Evolutionary conservation across 2,888 invertebrate genomes (phyloP), one percentile per base, ranked within the genome.

Genomic region (Drosophila quinaria): DNA sequence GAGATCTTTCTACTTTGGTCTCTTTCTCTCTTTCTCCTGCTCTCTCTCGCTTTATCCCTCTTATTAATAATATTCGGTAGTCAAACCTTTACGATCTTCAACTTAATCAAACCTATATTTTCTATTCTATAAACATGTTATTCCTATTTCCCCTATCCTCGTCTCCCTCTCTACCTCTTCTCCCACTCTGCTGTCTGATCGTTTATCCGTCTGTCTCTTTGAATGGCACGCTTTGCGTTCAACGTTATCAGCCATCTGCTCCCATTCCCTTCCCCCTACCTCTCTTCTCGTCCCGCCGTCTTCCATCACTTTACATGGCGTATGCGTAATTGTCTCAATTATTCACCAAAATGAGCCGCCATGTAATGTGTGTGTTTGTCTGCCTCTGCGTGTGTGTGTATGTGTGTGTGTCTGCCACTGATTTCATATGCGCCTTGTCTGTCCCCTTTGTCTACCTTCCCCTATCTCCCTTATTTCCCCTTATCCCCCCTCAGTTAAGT

Each of bases 321-420:
- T 81, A 81, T 86, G 78, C 87, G 89, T 86, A 86, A 86, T 86
- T 86, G 87, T 87, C 89, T 89, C 86, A 86, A 89, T 86, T 86
- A 86, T 89, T 86, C 87, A 84, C 89, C 89, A 73, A 84, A 84
- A 84, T 84, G 87, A 88, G 89, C 84, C 73, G 73, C 76, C 71
- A 76, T 83, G 69, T 75, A 60, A 59, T 68, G 60, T 77, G 58
- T 58, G 52, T 71, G 71, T 64, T 25, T 71, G 58, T 33, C 9
- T 39, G 10, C n/a, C 19, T 51, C 42, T 42, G n/a, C 60, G 25
- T 62, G 39, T 67, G 15, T 59, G 39, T 61, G 37, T 52, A 39
- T 60, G 37, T 60, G 33, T 56, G 49, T 64, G n/a, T 51, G 44
- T 46, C 51, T 64, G 63, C 77, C 74, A 65, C 77, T 79, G 80